Conservation (phyloP, 2,113 vertebrate genomes). For the Ageneiosus marmoratus region DNA sequence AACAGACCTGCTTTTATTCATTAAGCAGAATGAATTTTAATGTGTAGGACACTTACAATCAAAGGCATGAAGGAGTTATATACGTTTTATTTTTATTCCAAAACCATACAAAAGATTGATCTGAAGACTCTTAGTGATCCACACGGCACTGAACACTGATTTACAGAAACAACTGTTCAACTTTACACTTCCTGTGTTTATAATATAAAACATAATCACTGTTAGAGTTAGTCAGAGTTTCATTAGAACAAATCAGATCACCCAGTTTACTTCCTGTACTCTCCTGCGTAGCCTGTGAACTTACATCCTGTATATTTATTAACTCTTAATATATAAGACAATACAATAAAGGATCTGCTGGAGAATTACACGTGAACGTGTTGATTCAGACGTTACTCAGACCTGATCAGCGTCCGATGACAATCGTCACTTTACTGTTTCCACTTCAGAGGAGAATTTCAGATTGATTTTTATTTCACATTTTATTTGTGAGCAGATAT, state of each 20-base stretch:
- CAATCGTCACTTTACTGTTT: background rate
- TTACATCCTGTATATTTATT: background rate
- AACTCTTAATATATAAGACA: background rate
- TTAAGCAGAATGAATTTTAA: background rate
- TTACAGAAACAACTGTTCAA: background rate
- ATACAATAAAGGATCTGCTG: background rate
- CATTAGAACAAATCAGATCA: background rate
- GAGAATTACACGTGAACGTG: background rate
- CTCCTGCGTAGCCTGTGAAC: background rate
- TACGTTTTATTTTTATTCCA: conserved; percentile 56
- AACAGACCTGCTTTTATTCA: background rate
- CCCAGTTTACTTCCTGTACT: background rate
- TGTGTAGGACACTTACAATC: background rate
- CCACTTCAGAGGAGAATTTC: background rate
- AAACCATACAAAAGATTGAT: conserved; percentile 73
- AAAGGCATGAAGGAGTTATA: conserved; percentile 5
- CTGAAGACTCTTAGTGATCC: conserved; percentile 53
- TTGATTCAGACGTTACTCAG: background rate
- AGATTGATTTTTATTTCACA: background rate
- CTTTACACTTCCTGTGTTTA: background rate
- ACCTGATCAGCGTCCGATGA: background rate
- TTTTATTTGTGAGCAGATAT: background rate
- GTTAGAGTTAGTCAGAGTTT: background rate
- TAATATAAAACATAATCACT: background rate
- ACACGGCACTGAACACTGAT: conserved; percentile 27